Base-by-base conservation (phyloP, 1,140 invertebrate species). In the Portunus trituberculatus region DNA sequence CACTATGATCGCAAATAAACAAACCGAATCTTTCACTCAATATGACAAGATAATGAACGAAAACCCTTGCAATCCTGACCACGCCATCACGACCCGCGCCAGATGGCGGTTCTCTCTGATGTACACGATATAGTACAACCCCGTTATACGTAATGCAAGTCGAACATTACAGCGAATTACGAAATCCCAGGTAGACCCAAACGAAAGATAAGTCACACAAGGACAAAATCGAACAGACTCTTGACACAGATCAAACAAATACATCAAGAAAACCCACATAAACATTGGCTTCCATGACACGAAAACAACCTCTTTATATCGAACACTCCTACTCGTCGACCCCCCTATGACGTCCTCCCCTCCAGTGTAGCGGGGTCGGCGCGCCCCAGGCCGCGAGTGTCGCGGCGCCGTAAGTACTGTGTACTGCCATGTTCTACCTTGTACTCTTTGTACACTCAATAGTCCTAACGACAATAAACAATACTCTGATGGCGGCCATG, bases 261-360 rank as follows among this genome's bases (percentile, higher is more conserved):
- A 76, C 25, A 76, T 2, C 6, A 76, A 59, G n/a, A 59, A 76
- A 25, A 76, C 16, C 20, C 12, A 76, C 67, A 76, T 20, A 1
- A 25, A n/a, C 25, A 76, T 76, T 76, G 67, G 67, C 67, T n/a
- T 76, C 6, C 25, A 76, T 20, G 20, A n/a, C 20, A 76, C 20
- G 20, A 2, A 76, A 25, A 25, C n/a, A 76, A 76, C 67, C 67
- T 76, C 67, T 76, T 76, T 76, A 76, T 76, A 76, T 76, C 67
- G 67, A 76, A 76, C 67, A 76, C 67, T 76, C 67, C 67, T 76
- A n/a, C 67, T 76, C 67, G 67, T 76, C 67, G 67, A 76, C 67
- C 67, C n/a, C 67, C n/a, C n/a, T 76, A 76, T 76, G 20, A 76
- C 67, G 67, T n/a, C 67, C 67, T 59, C 67, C 67, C 67, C 67